Evolutionary conservation across 2,888 invertebrate genomes (phyloP).

Genomic region (Drosophila percnosoma): DNA sequence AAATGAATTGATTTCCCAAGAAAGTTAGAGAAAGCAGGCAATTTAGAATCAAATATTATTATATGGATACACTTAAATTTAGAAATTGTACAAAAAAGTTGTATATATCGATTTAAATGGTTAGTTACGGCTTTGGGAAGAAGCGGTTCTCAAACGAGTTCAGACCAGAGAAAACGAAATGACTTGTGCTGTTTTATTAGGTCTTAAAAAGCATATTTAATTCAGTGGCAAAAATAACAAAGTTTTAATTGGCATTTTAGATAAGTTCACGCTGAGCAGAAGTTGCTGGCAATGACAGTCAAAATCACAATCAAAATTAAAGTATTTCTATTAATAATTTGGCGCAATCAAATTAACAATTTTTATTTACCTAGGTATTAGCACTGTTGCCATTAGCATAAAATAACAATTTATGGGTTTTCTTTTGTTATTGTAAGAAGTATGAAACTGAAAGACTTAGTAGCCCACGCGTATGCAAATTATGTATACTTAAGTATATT

Average conservation of each 20-base stretch:
- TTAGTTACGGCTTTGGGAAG: background rate
- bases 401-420: conserved; percentile 15
- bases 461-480: conserved; percentile 46
- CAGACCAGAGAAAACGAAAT: background rate
- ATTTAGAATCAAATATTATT: background rate
- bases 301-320: background rate
- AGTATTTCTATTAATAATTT: background rate
- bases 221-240: background rate
- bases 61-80: background rate
- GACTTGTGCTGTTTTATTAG: background rate
- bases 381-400: conserved; percentile 14
- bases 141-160: background rate
- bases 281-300: background rate
- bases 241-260: background rate
- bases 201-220: background rate
- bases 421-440: conserved; percentile 25
- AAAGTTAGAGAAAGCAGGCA: background rate
- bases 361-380: conserved; percentile 7
- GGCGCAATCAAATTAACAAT: conserved; percentile 1
- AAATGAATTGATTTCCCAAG: background rate
- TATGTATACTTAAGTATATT: conserved; percentile 1
- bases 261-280: background rate
- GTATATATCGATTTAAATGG: background rate
- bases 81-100: background rate
- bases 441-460: conserved; percentile 12